Percentiles rank a stretch among this genome's conserved stretches.
Conservation (phyloP, 2,888 invertebrate species). For the Papilio elwesi region DNA sequence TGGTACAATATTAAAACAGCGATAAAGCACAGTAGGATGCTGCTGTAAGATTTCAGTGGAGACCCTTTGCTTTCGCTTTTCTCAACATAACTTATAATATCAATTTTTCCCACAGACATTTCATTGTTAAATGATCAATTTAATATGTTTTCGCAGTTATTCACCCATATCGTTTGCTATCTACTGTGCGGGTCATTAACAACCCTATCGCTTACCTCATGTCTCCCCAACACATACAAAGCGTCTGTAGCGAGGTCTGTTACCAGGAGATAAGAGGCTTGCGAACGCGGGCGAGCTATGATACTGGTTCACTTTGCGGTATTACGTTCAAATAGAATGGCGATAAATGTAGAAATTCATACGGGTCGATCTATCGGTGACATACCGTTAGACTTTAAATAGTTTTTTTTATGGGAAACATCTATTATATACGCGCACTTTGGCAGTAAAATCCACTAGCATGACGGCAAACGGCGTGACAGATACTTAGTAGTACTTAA, state of each 20-base stretch:
- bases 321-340: constrained; percentile 3
- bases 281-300: constrained; percentile 28
- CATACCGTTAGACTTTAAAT: background rate
- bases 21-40: no score
- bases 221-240: constrained; percentile 24
- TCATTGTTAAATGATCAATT: constrained; percentile 4
- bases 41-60: no score
- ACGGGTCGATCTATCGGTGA: constrained; percentile 16
- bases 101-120: background rate
- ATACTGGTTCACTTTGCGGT: constrained; percentile 9
- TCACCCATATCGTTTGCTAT: constrained; percentile 41
- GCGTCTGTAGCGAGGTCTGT: constrained; percentile 9
- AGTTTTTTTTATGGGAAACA: background rate
- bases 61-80: no score
- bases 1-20: no score
- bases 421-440: no score
- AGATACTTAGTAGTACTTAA: no score
- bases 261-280: constrained; percentile 35
- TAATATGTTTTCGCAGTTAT: constrained; percentile 10
- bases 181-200: constrained; percentile 50
- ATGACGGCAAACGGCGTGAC: no score
- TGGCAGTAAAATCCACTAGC: no score
- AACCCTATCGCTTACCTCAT: constrained; percentile 47
- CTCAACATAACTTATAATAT: no score
- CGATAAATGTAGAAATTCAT: constrained; percentile 1